Evolutionary conservation across 2,888 invertebrate species (phyloP).

Genomic region (Hyposoter dolosus): DNA sequence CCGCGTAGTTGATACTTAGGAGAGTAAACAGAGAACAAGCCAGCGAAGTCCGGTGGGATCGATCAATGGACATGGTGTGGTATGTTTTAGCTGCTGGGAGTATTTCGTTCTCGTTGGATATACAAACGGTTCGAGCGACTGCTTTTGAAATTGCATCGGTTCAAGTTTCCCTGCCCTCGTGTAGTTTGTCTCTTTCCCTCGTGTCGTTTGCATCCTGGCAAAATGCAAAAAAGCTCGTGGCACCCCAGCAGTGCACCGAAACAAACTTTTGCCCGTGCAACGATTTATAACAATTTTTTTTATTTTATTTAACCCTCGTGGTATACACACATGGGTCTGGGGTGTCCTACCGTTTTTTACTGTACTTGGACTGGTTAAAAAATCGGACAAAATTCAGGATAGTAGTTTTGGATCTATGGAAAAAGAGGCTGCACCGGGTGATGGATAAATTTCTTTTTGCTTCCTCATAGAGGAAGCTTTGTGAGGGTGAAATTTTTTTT

Average conservation of each 20-base stretch:
- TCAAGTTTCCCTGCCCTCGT: conserved; percentile 13
- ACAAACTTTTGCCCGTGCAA: not conserved
- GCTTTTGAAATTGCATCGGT: conserved; percentile 57
- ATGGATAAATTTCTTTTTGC: too few relatives aligned
- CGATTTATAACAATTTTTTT: conserved; percentile 9
- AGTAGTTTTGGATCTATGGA: too few relatives aligned
- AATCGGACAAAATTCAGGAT: too few relatives aligned
- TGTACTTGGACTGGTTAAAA: too few relatives aligned
- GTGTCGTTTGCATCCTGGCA: conserved; percentile 32
- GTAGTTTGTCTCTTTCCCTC: not conserved
- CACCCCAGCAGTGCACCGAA: too few relatives aligned
- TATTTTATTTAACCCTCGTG: not conserved
- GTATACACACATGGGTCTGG: not conserved
- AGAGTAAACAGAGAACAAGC: conserved; percentile 56
- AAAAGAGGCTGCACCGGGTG: too few relatives aligned
- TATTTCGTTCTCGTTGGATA: conserved; percentile 56
- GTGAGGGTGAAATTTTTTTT: too few relatives aligned
- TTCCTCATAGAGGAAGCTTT: too few relatives aligned
- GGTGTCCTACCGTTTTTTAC: too few relatives aligned
- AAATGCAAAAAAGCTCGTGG: not conserved
- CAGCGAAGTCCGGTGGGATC: conserved; percentile 53
- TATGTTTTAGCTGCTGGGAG: conserved; percentile 34
- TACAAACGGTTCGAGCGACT: conserved; percentile 14
- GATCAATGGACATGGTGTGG: conserved; percentile 60
- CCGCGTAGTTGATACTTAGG: conserved; percentile 50